These are phyloP conservation scores for Odobenus rosmarus DNA, from an alignment of 2,113 vertebrate species.

Conservation along the genomic window DNA sequence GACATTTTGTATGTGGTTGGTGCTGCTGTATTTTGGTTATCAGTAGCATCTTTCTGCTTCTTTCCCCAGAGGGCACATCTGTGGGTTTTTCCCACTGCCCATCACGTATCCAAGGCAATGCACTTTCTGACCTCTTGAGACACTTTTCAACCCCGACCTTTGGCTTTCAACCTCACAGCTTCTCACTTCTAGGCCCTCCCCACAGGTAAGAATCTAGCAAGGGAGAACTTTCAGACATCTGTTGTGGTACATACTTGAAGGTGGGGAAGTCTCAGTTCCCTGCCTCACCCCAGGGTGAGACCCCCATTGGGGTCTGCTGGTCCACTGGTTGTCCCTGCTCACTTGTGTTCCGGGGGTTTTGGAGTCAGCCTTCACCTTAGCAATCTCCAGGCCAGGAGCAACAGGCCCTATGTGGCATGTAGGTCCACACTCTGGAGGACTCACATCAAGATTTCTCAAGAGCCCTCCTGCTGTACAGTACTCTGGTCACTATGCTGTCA, in stretches of 20 bases:
- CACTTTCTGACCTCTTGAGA: neutral
- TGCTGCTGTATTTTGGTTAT: neutral
- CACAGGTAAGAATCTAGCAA: neutral
- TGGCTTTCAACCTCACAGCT: neutral
- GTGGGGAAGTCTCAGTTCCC: neutral
- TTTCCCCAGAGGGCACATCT: neutral
- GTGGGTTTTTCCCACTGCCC: neutral
- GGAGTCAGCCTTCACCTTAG: neutral
- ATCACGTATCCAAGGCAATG: neutral
- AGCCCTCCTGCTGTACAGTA: neutral
- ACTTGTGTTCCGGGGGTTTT: neutral
- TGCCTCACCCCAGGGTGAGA: no score
- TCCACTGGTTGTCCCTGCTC: neutral
- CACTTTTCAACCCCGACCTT: neutral
- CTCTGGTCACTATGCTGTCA: rapidly evolving
- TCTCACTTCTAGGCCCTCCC: neutral
- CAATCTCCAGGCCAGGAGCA: neutral
- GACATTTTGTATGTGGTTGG: neutral
- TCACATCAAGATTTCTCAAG: neutral
- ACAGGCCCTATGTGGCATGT: no score
- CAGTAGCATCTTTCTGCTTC: neutral
- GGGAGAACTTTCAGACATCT: neutral
- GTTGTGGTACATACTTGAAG: neutral
- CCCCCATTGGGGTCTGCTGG: neutral
- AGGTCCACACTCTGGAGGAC: neutral